Percentiles rank a stretch among this genome's conserved stretches.
Evolutionary conservation across 2,797 vertebrate species (phyloP).

Genomic region (Hippocampus kuda): DNA sequence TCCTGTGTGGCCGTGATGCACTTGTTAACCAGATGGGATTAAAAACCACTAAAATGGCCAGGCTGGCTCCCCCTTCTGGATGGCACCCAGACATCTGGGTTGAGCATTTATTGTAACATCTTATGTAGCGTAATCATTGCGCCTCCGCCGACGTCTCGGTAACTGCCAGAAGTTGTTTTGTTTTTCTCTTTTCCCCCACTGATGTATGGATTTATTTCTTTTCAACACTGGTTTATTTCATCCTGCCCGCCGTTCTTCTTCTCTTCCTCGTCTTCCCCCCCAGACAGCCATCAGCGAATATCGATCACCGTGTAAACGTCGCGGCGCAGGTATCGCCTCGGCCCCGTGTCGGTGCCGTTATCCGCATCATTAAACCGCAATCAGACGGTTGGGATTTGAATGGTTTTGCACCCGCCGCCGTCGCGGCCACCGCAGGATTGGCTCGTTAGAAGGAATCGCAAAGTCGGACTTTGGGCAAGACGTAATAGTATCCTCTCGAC

Average conservation of each 20-base stretch:
- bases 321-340: not conserved
- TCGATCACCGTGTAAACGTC: not conserved
- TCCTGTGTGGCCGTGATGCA: not conserved
- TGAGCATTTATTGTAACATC: not conserved
- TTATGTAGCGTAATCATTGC: not conserved
- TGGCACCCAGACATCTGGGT: not conserved
- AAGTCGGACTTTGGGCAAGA: not conserved
- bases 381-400: not conserved
- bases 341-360: not conserved
- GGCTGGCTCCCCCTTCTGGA: not conserved
- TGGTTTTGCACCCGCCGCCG: not conserved
- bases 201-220: not conserved
- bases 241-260: not conserved
- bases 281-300: conserved; percentile 1
- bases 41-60: no score
- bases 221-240: not conserved
- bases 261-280: not conserved
- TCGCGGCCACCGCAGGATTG: not conserved
- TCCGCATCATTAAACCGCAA: not conserved
- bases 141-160: not conserved
- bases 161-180: not conserved
- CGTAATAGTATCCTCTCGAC: no score
- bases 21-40: not conserved
- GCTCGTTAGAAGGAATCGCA: not conserved
- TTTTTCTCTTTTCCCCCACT: not conserved